phyloP scores from a whole-genome alignment of 2,113 vertebrate genomes.

The Pogonocichla stellata region DNA sequence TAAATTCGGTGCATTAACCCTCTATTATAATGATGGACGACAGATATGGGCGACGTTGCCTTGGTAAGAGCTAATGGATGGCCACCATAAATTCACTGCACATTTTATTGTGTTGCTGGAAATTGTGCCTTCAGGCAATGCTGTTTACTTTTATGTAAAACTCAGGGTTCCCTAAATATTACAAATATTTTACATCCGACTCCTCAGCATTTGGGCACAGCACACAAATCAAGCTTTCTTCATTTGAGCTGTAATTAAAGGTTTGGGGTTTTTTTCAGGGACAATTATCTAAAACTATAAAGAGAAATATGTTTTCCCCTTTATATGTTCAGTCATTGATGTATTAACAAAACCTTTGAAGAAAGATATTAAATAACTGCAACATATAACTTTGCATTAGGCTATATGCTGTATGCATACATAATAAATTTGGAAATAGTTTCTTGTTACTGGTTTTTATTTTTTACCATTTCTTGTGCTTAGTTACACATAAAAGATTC shows the following conservation, averaged over 20 bases:
- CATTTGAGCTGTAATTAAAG: slow-evolving; percentile 86
- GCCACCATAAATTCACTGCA: slow-evolving; percentile 99
- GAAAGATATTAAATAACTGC: slow-evolving; percentile 58
- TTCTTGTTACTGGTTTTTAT: slow-evolving; percentile 47
- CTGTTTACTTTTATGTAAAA: slow-evolving; percentile 99
- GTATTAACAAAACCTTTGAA: slow-evolving; percentile 76
- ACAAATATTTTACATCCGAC: slow-evolving; percentile 91
- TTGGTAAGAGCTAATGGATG: slow-evolving; percentile 99
- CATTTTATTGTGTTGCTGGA: slow-evolving; percentile 99
- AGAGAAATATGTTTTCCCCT: slow-evolving; percentile 77
- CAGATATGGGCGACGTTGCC: slow-evolving; percentile 99
- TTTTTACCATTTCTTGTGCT: slow-evolving; percentile 59
- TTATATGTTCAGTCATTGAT: slow-evolving; percentile 76
- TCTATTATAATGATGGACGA: slow-evolving; percentile 99
- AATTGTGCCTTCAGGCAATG: slow-evolving; percentile 99
- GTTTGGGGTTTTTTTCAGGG: slow-evolving; percentile 78
- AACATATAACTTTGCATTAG: slow-evolving; percentile 51
- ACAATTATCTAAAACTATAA: slow-evolving; percentile 85
- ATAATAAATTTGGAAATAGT: slow-evolving; percentile 16
- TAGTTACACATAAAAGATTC: slow-evolving; percentile 71
- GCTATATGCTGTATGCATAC: slow-evolving; percentile 22
- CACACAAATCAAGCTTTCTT: slow-evolving; percentile 83
- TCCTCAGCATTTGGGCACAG: slow-evolving; percentile 81
- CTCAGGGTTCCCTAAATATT: slow-evolving; percentile 92
- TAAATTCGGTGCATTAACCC: slow-evolving; percentile 99